phyloP scores from a whole-genome alignment of 1,140 invertebrate genomes.

The Dendrolimus kikuchii region DNA sequence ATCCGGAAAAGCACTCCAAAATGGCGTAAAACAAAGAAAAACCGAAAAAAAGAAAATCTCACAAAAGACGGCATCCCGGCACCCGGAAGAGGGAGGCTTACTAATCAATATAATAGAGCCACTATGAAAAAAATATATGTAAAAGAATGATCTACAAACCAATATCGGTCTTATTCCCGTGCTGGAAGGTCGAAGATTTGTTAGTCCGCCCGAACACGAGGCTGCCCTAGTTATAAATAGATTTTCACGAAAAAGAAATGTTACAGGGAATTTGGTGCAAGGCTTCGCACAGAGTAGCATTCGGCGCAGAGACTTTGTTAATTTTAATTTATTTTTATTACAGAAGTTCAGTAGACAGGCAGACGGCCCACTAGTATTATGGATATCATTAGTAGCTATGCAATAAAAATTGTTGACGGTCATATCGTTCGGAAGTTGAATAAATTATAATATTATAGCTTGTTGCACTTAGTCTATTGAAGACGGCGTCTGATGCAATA shows the following conservation, averaged over 20 bases:
- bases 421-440: too few species aligned
- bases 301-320: conserved; percentile 8
- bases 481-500: too few species aligned
- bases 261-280: conserved; percentile 69
- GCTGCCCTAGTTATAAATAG: conserved; percentile 70
- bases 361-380: too few species aligned
- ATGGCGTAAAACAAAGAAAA: conserved; percentile 46
- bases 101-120: conserved; percentile 71
- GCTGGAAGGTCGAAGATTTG: conserved; percentile 17
- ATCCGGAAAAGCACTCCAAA: background rate
- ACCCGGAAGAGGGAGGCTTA: conserved; percentile 53
- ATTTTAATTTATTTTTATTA: too few species aligned
- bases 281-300: conserved; percentile 41
- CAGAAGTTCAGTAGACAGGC: too few species aligned
- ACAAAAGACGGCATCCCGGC: conserved; percentile 38
- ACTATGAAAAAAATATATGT: conserved; percentile 64
- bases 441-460: too few species aligned
- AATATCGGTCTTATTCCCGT: conserved; percentile 25
- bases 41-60: conserved; percentile 37
- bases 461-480: too few species aligned
- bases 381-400: too few species aligned
- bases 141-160: conserved; percentile 16
- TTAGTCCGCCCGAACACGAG: conserved; percentile 27
- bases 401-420: too few species aligned
- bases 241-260: conserved; percentile 72